phyloP scores from a whole-genome alignment of 1,140 invertebrate genomes.

The Ips typographus region DNA sequence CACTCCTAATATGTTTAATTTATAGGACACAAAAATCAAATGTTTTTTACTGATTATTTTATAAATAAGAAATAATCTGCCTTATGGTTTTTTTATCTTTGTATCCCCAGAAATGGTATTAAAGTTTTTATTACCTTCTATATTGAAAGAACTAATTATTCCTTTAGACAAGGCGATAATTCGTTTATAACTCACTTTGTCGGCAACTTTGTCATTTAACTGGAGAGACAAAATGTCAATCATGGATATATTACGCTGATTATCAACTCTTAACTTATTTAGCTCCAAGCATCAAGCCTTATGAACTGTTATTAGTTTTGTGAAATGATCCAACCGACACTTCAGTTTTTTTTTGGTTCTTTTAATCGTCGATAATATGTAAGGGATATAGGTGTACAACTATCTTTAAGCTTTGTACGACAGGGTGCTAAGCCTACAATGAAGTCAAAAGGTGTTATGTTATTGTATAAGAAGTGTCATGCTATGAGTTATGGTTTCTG shows the following conservation, averaged over 20 bases:
- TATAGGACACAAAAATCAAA: no score
- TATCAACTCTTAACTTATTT: slow-evolving; percentile 6
- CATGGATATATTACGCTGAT: slow-evolving; percentile 8
- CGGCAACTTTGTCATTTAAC: slow-evolving; percentile 5
- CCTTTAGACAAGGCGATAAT: neutral
- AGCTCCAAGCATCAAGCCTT: neutral
- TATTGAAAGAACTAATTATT: no score
- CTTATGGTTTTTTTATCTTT: no score
- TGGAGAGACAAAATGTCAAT: slow-evolving; percentile 10
- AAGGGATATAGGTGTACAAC: neutral
- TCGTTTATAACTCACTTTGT: slow-evolving; percentile 8
- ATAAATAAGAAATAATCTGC: no score
- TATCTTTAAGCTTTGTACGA: slow-evolving; percentile 3
- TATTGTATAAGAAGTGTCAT: slow-evolving; percentile 26
- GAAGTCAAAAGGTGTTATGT: slow-evolving; percentile 28
- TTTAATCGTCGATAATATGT: neutral
- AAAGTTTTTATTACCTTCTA: no score
- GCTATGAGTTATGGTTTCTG: slow-evolving; percentile 18
- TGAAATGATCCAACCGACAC: neutral
- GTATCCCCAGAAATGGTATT: no score
- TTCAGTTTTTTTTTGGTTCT: neutral
- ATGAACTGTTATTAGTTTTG: slow-evolving; percentile 2
- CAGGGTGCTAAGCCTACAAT: slow-evolving; percentile 13
- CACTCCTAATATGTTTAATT: no score
- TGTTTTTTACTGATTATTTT: no score